These are phyloP conservation scores for Drosophila oshimai DNA, from an alignment of 1,140 invertebrate genomes.

Conservation along the genomic window DNA sequence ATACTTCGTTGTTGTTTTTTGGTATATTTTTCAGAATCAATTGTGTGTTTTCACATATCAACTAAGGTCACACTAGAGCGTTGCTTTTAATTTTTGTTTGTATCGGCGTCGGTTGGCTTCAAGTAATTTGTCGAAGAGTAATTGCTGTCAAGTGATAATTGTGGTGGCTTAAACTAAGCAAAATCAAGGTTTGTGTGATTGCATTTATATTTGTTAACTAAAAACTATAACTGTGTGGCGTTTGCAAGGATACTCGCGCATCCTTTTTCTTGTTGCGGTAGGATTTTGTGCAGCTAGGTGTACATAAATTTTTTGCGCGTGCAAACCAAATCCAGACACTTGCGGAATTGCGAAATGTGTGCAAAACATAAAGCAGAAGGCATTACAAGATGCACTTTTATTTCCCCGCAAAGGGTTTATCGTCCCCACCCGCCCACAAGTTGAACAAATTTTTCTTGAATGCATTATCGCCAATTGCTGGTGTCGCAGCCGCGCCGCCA, in stretches of 20 bases:
- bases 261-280: slow-evolving; percentile 46
- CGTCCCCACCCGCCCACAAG: neutral
- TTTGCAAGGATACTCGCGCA: neutral
- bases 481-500: slow-evolving; percentile 66
- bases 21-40: neutral
- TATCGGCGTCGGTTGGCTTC: slow-evolving; percentile 28
- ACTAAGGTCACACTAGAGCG: slow-evolving; percentile 2
- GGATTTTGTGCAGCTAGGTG: slow-evolving; percentile 24
- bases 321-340: neutral
- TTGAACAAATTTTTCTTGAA: slow-evolving; percentile 1
- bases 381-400: neutral
- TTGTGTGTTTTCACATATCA: neutral
- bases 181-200: slow-evolving; percentile 34
- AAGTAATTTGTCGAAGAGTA: neutral
- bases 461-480: slow-evolving; percentile 12
- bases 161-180: neutral
- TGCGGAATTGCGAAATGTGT: neutral
- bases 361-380: neutral
- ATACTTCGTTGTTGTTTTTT: too few relatives aligned
- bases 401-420: neutral
- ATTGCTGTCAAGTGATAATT: neutral
- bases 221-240: too few relatives aligned
- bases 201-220: neutral
- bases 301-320: slow-evolving; percentile 31
- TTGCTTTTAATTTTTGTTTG: slow-evolving; percentile 37